Conservation (phyloP, 2,797 vertebrate genomes). For the Phalloptychus januarius region DNA sequence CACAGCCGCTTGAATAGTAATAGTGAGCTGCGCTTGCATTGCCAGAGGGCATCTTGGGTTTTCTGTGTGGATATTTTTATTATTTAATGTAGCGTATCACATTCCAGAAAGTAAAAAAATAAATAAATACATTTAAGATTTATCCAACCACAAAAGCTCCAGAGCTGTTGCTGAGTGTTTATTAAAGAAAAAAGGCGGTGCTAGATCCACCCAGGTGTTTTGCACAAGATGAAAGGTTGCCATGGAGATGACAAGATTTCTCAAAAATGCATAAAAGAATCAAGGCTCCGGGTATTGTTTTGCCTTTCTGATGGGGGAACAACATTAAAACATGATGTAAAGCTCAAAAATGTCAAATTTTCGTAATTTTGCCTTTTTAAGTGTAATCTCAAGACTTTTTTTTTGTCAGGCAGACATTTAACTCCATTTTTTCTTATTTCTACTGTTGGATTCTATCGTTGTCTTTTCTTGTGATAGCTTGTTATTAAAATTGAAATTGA, state of each 20-base stretch:
- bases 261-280: no score
- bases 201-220: no score
- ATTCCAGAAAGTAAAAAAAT: neutral
- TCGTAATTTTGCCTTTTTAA: neutral
- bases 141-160: neutral
- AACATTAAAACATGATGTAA: no score
- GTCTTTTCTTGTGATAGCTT: neutral
- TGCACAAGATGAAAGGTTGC: no score
- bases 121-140: neutral
- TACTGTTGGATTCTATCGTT: neutral
- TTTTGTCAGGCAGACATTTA: neutral
- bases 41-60: conserved; percentile 27
- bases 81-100: neutral
- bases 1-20: conserved; percentile 33
- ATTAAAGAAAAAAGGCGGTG: neutral
- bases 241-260: no score
- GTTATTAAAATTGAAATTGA: neutral
- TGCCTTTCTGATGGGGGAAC: no score
- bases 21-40: conserved; percentile 26
- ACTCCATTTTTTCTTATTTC: neutral
- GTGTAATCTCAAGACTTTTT: neutral
- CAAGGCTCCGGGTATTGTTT: no score
- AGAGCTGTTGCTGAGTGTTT: neutral
- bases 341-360: no score
- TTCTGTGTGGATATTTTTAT: conserved; percentile 15